These are phyloP conservation scores for Mythimna lalbum DNA, from an alignment of 2,888 invertebrate species.

Conservation along the genomic window DNA sequence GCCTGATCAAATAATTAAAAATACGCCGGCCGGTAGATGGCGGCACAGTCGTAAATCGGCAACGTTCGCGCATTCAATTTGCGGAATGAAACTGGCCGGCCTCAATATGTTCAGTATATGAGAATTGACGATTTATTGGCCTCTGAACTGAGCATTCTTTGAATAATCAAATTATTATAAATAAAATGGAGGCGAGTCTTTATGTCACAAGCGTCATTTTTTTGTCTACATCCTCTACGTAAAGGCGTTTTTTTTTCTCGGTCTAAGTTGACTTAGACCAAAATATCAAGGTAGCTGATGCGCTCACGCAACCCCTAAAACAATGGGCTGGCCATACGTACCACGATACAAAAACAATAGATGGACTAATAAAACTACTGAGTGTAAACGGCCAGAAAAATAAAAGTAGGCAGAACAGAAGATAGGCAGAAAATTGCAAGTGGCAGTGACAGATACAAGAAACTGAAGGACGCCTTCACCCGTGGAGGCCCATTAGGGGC, in stretches of 20 bases:
- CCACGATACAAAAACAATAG: too few relatives aligned
- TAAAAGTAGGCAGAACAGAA: too few relatives aligned
- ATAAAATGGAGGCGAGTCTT: conserved; percentile 44
- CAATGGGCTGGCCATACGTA: too few relatives aligned
- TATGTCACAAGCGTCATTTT: conserved; percentile 23
- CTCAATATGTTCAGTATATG: conserved; percentile 70
- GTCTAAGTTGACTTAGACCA: neutral
- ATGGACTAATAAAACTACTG: too few relatives aligned
- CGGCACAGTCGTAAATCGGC: conserved; percentile 76
- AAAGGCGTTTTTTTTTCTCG: neutral
- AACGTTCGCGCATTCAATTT: conserved; percentile 83
- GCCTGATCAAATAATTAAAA: conserved; percentile 90
- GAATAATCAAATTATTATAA: conserved; percentile 62
- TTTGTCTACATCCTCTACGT: conserved; percentile 23
- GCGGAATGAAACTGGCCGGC: conserved; percentile 76
- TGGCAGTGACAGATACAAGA: too few relatives aligned
- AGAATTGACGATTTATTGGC: conserved; percentile 66
- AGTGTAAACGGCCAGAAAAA: too few relatives aligned
- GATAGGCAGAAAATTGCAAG: too few relatives aligned
- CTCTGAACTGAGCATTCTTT: conserved; percentile 56
- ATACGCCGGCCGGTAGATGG: conserved; percentile 79
- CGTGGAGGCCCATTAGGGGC: too few relatives aligned
- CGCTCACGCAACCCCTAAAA: too few relatives aligned
- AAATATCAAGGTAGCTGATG: too few relatives aligned
- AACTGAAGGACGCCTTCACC: too few relatives aligned